These are phyloP conservation scores for Leptoteleia sp. DNA, from an alignment of 1,140 invertebrate species.

Conservation along the genomic window DNA sequence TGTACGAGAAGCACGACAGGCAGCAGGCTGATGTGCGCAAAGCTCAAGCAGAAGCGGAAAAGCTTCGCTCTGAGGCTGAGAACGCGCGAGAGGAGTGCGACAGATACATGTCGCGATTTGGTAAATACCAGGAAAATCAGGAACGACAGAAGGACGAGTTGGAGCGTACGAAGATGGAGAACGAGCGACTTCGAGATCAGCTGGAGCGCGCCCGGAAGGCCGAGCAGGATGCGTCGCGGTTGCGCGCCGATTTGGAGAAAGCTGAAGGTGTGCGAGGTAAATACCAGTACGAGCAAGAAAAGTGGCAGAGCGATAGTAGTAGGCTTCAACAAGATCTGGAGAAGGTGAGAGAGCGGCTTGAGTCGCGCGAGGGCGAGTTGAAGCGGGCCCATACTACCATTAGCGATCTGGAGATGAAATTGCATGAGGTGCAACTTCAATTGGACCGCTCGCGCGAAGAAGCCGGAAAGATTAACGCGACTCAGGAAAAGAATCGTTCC, in stretches of 20 bases:
- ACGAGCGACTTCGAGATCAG: conserved; percentile 90
- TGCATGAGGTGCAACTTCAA: conserved; percentile 90
- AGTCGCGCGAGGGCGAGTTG: conserved; percentile 87
- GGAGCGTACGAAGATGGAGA: conserved; percentile 89
- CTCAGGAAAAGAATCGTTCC: conserved; percentile 88
- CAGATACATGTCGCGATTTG: conserved; percentile 87
- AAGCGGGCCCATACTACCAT: conserved; percentile 85
- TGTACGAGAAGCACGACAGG: conserved; percentile 94
- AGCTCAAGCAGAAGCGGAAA: conserved; percentile 88
- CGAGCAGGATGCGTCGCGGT: conserved; percentile 85
- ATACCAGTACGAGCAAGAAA: conserved; percentile 93
- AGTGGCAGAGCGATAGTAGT: conserved; percentile 83
- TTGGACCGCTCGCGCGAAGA: conserved; percentile 89
- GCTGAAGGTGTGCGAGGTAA: conserved; percentile 90
- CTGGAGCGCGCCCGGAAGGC: conserved; percentile 87
- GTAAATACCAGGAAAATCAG: conserved; percentile 89
- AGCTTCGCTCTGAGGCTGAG: conserved; percentile 86
- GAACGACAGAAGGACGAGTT: conserved; percentile 89
- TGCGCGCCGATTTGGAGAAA: conserved; percentile 87
- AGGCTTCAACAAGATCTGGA: conserved; percentile 85
- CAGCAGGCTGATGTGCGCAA: conserved; percentile 90
- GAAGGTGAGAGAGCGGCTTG: conserved; percentile 87
- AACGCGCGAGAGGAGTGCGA: conserved; percentile 87
- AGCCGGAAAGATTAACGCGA: conserved; percentile 85
- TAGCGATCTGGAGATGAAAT: conserved; percentile 87